Evolutionary conservation across 2,797 vertebrate genomes (phyloP).

Genomic region (Sorex maritimensis): DNA sequence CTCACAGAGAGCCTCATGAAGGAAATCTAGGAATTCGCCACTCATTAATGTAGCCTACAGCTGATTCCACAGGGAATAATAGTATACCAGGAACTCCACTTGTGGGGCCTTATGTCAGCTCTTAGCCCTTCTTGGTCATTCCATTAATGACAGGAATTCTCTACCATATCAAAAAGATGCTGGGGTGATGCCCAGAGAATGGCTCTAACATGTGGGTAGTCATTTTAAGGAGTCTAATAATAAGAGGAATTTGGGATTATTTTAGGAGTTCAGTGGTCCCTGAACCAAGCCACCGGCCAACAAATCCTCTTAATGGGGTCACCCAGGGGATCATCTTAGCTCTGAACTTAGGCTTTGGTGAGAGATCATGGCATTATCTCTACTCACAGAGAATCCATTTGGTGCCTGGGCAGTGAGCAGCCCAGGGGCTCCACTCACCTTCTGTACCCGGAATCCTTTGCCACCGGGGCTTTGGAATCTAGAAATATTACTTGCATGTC

Average conservation of each 20-base stretch:
- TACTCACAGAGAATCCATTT: background rate
- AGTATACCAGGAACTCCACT: background rate
- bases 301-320: background rate
- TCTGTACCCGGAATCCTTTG: background rate
- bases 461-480: background rate
- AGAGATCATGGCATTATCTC: background rate
- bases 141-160: background rate
- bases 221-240: background rate
- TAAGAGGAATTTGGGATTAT: slow-evolving; percentile 43
- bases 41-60: background rate
- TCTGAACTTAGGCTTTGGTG: background rate
- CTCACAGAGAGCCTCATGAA: background rate
- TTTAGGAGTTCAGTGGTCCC: background rate
- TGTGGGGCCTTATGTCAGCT: background rate
- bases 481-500: background rate
- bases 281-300: background rate
- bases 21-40: background rate
- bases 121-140: background rate
- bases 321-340: background rate
- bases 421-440: background rate
- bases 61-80: background rate
- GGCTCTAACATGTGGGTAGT: background rate
- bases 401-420: no score
- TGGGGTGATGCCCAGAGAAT: background rate
- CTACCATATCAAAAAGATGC: background rate